A percentile compares a stretch with the other conserved stretches of the same genome.
These are phyloP conservation scores for Opisthograptis luteolata DNA, from an alignment of 2,888 invertebrate species.

Conservation along the genomic window DNA sequence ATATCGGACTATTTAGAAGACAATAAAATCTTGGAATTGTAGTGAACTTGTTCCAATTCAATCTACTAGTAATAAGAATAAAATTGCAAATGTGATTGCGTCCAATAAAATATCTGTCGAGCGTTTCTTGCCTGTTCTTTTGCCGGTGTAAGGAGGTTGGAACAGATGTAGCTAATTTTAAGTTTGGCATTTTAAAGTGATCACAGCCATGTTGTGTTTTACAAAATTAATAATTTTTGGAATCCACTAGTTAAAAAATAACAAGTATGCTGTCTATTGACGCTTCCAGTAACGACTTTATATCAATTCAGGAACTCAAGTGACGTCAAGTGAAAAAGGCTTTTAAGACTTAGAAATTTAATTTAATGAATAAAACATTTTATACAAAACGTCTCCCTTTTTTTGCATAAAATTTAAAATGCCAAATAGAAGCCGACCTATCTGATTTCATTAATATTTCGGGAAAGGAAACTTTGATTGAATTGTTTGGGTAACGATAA, in stretches of 20 bases:
- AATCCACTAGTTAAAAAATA: not conserved
- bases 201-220: no score
- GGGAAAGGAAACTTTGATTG: not conserved
- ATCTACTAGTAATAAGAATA: no score
- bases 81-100: no score
- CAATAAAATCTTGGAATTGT: no score
- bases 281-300: constrained; percentile 34
- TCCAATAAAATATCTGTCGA: no score
- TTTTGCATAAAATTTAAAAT: constrained; percentile 21
- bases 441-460: constrained; percentile 3
- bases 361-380: constrained; percentile 59
- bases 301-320: constrained; percentile 36
- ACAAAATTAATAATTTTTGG: no score
- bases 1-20: no score
- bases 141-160: no score
- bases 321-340: constrained; percentile 46
- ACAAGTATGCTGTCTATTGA: not conserved
- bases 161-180: no score
- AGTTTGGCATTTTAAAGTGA: no score
- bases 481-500: not conserved
- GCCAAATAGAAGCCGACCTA: not conserved
- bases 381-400: constrained; percentile 31
- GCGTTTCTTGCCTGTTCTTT: no score
- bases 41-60: no score
- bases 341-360: constrained; percentile 46